phyloP scores from a whole-genome alignment of 2,888 invertebrate genomes.

The Parascotia fuliginaria region DNA sequence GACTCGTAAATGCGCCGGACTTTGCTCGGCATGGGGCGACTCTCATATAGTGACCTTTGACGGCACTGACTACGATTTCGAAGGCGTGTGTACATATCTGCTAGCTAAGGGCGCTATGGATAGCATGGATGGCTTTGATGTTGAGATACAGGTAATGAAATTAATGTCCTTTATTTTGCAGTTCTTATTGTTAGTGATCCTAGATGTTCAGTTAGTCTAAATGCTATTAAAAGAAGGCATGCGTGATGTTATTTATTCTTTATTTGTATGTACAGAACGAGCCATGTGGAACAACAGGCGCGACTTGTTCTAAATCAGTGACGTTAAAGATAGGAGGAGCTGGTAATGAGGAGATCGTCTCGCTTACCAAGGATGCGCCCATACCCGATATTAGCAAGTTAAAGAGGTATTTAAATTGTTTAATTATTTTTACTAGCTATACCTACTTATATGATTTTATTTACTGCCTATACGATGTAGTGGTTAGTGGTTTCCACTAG shows the following conservation, averaged over 20 bases:
- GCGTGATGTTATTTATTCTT: too few relatives aligned
- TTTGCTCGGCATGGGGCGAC: slow-evolving; percentile 95
- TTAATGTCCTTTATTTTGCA: too few relatives aligned
- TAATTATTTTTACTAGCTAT: not conserved
- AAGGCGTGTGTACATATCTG: slow-evolving; percentile 95
- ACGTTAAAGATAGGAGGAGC: slow-evolving; percentile 87
- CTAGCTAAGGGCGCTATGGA: slow-evolving; percentile 90
- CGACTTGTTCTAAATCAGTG: slow-evolving; percentile 94
- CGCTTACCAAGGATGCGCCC: slow-evolving; percentile 86
- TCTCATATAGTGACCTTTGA: slow-evolving; percentile 96
- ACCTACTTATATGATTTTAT: too few relatives aligned
- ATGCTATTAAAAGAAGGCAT: too few relatives aligned
- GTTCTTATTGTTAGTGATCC: too few relatives aligned
- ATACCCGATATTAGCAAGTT: slow-evolving; percentile 79
- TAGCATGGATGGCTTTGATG: slow-evolving; percentile 88
- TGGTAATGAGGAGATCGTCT: slow-evolving; percentile 86
- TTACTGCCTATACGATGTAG: too few relatives aligned
- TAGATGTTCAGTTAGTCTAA: too few relatives aligned
- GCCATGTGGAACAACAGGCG: slow-evolving; percentile 94
- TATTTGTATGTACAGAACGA: slow-evolving; percentile 86
- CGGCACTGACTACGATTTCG: slow-evolving; percentile 92
- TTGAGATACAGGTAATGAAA: slow-evolving; percentile 88
- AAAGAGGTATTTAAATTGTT: slow-evolving; percentile 71
- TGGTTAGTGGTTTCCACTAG: too few relatives aligned
- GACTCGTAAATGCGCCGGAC: slow-evolving; percentile 89